Percentiles rank a stretch among this genome's conserved stretches.
Evolutionary conservation across 2,797 vertebrate genomes (phyloP).

Genomic region (Sebastes umbrosus): DNA sequence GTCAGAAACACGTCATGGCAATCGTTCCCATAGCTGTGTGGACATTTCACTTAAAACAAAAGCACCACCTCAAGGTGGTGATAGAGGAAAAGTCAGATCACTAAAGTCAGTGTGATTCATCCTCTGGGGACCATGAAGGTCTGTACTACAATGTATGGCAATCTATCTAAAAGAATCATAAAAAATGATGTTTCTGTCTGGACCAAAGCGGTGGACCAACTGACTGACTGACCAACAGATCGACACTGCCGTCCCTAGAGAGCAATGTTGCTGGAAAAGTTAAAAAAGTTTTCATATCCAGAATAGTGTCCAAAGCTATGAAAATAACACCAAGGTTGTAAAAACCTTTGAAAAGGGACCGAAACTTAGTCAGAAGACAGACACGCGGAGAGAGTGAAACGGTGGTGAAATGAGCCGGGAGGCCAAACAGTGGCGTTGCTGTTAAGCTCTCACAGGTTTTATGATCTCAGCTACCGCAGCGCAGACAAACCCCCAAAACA

Average conservation of each 20-base stretch:
- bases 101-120: neutral
- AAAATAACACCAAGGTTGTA: constrained; percentile 10
- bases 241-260: neutral
- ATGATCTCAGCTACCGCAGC: constrained; percentile 66
- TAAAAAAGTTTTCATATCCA: neutral
- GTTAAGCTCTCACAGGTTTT: constrained; percentile 61
- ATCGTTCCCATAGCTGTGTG: neutral
- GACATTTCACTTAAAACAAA: neutral
- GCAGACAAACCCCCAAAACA: constrained; percentile 65
- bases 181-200: neutral
- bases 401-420: constrained; percentile 33
- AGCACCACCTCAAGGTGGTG: neutral
- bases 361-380: neutral
- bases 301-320: neutral
- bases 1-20: neutral
- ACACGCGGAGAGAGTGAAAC: neutral
- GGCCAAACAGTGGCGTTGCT: constrained; percentile 56
- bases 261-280: too few relatives aligned
- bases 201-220: neutral
- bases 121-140: neutral
- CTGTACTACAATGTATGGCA: neutral
- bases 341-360: neutral
- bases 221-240: neutral
- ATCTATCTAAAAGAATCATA: neutral
- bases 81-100: neutral